Evolutionary conservation across 2,113 vertebrate genomes (phyloP).

Genomic region (Clarias batrachus): DNA sequence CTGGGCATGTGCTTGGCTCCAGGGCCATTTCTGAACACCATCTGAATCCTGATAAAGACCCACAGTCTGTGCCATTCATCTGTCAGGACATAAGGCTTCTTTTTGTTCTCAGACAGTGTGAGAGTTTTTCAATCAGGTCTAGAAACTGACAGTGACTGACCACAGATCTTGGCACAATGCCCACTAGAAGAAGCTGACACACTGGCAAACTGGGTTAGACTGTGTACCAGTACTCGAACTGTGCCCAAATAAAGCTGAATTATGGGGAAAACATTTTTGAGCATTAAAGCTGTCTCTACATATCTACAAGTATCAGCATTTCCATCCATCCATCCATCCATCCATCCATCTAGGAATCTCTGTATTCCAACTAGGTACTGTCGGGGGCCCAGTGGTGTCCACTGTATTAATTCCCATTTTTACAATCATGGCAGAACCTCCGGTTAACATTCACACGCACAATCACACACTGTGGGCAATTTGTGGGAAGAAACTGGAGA

Average conservation of each 20-base stretch:
- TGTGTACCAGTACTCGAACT: not conserved
- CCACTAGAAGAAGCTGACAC: conserved; percentile 26
- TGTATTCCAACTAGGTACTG: too few species aligned
- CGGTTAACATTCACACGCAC: too few species aligned
- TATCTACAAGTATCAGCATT: too few species aligned
- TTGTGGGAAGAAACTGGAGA: too few species aligned
- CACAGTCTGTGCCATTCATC: conserved; percentile 32
- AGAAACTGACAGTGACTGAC: conserved; percentile 47
- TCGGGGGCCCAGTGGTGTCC: too few species aligned
- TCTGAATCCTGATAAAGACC: conserved; percentile 21
- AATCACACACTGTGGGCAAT: too few species aligned
- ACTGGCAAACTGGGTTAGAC: conserved; percentile 31
- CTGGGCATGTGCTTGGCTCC: conserved; percentile 38
- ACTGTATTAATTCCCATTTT: too few species aligned
- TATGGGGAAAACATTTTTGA: not conserved
- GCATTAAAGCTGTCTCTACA: not conserved
- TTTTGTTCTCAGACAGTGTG: conserved; percentile 36
- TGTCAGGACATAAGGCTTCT: conserved; percentile 44
- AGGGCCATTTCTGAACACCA: conserved; percentile 51
- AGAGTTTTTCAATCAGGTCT: conserved; percentile 57
- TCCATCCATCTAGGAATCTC: too few species aligned
- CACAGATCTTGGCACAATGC: conserved; percentile 42
- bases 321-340: too few species aligned
- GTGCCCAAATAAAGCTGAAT: not conserved
- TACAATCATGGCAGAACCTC: too few species aligned